Evolutionary conservation across 2,797 vertebrate species (phyloP).

Genomic region (Bradypodion ventrale): DNA sequence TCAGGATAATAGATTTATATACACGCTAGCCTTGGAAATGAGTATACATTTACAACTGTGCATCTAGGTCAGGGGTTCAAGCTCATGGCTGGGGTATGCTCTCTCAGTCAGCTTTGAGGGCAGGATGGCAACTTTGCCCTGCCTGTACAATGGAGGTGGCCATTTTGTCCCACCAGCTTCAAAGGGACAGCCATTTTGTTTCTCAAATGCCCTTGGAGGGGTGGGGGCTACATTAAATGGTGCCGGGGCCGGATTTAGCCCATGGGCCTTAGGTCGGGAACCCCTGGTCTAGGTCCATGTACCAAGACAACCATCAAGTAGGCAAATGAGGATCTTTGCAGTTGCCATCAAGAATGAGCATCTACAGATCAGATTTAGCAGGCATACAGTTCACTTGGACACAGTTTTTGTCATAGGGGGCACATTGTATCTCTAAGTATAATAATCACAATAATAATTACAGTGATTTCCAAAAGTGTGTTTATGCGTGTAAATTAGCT

Average conservation of each 20-base stretch:
- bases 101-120: no score
- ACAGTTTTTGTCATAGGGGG: neutral
- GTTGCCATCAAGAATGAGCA: neutral
- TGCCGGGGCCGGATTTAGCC: no score
- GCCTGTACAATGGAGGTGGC: no score
- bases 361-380: neutral
- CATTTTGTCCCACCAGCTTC: no score
- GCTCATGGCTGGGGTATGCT: no score
- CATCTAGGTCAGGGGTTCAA: no score
- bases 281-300: neutral
- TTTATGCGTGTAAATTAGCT: neutral
- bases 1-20: neutral
- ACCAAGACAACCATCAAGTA: neutral
- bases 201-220: no score
- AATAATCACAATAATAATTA: no score
- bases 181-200: no score
- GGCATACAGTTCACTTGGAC: neutral
- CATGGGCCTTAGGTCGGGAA: no score
- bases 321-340: neutral
- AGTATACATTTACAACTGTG: neutral
- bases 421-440: neutral
- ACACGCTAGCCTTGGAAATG: neutral
- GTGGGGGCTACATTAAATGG: no score
- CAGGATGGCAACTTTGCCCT: no score
- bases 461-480: neutral